Evolutionary conservation across 2,888 invertebrate genomes (phyloP).

Genomic region (Mantis religiosa): DNA sequence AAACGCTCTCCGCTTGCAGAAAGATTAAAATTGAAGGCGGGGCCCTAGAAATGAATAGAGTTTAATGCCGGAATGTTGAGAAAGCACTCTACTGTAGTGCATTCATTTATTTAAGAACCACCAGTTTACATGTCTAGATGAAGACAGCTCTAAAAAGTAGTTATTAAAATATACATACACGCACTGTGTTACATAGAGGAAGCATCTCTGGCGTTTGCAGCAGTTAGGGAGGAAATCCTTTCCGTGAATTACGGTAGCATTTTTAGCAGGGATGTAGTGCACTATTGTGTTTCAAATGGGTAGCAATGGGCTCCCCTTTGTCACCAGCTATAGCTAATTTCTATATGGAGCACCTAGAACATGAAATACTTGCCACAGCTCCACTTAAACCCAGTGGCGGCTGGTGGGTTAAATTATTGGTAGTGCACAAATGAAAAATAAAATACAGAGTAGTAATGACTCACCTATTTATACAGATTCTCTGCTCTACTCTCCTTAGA

Average conservation of each 20-base stretch:
- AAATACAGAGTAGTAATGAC: too few species aligned
- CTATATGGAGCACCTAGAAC: too few species aligned
- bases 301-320: too few species aligned
- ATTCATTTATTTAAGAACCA: background rate
- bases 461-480: too few species aligned
- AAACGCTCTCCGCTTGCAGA: background rate
- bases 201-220: background rate
- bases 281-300: too few species aligned
- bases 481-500: too few species aligned
- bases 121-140: background rate
- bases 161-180: background rate
- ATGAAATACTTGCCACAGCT: too few species aligned
- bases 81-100: background rate
- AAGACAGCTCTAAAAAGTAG: background rate
- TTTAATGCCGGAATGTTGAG: background rate
- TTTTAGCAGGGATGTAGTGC: too few species aligned
- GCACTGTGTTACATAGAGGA: background rate
- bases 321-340: too few species aligned
- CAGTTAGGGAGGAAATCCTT: background rate
- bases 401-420: too few species aligned
- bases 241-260: background rate
- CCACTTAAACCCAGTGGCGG: too few species aligned
- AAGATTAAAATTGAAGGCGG: background rate
- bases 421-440: too few species aligned
- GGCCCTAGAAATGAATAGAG: background rate